A percentile compares a stretch with the other conserved stretches of the same genome.
Conservation (phyloP, 1,140 invertebrate species). For the Drosophila bocki region DNA sequence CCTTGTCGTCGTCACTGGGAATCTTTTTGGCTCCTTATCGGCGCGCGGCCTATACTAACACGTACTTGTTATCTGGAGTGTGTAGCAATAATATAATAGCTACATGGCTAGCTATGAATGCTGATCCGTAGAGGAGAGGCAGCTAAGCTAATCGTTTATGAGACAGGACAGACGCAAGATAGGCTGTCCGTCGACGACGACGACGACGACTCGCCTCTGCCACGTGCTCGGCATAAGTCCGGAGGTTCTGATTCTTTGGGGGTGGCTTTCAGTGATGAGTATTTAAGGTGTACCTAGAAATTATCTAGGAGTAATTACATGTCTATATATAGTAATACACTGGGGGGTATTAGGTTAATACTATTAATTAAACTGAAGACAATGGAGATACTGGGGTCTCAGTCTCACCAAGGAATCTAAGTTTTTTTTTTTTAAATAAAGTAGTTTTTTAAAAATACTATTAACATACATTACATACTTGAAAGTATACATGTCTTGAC, state of each 20-base stretch:
- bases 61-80: conserved; percentile 51
- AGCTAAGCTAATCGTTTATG: conserved; percentile 21
- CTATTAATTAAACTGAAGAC: too few relatives aligned
- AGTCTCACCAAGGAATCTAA: too few relatives aligned
- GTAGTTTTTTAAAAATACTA: too few relatives aligned
- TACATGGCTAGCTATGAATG: conserved; percentile 25
- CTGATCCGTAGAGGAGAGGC: conserved; percentile 43
- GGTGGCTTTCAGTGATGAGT: conserved; percentile 6
- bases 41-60: conserved; percentile 21
- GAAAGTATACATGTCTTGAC: too few relatives aligned
- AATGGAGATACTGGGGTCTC: too few relatives aligned
- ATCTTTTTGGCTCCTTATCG: conserved; percentile 44
- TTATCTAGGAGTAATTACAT: conserved; percentile 2
- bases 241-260: conserved; percentile 15
- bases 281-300: conserved; percentile 5
- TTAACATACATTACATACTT: too few relatives aligned
- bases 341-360: background rate
- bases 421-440: too few relatives aligned
- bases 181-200: conserved; percentile 9
- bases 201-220: conserved; percentile 8
- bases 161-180: conserved; percentile 29
- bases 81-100: conserved; percentile 21
- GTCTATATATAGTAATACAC: background rate
- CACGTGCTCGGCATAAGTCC: conserved; percentile 40
- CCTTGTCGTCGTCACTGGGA: conserved; percentile 18